A percentile compares a stretch with the other conserved stretches of the same genome.
These are phyloP conservation scores for Malurus cyaneus DNA, from an alignment of 2,113 vertebrate genomes.

Conservation along the genomic window DNA sequence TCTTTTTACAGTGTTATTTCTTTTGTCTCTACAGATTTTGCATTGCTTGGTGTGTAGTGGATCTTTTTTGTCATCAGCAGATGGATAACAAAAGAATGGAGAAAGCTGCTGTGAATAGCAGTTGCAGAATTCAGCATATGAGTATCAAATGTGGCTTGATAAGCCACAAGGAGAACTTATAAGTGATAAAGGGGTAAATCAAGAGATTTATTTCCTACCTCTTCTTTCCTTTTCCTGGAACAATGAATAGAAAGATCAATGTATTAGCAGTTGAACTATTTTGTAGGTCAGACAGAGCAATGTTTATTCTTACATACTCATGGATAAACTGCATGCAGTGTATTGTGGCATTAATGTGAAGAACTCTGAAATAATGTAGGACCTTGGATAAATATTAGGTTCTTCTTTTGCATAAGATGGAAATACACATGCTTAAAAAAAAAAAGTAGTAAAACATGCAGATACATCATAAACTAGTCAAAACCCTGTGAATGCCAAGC, in stretches of 20 bases:
- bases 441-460: not conserved
- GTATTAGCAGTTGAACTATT: not conserved
- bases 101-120: not conserved
- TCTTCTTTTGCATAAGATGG: not conserved
- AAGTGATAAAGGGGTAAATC: not conserved
- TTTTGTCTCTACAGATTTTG: not conserved
- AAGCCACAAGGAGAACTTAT: not conserved
- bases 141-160: not conserved
- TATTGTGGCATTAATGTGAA: not conserved
- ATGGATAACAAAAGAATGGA: not conserved
- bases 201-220: not conserved
- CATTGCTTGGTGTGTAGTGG: not conserved
- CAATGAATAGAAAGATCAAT: not conserved
- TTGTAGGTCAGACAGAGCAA: not conserved
- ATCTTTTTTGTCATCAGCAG: not conserved
- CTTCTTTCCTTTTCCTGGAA: not conserved
- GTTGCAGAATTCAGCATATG: not conserved
- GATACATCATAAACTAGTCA: not conserved
- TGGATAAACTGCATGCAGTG: not conserved
- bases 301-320: rapidly evolving
- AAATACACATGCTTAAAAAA: not conserved
- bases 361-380: not conserved
- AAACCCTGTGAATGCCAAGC: not conserved
- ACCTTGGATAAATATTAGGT: not conserved
- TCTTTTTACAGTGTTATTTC: not conserved